These are phyloP conservation scores for Hypothenemus hampei DNA, from an alignment of 1,140 invertebrate genomes.

Conservation along the genomic window DNA sequence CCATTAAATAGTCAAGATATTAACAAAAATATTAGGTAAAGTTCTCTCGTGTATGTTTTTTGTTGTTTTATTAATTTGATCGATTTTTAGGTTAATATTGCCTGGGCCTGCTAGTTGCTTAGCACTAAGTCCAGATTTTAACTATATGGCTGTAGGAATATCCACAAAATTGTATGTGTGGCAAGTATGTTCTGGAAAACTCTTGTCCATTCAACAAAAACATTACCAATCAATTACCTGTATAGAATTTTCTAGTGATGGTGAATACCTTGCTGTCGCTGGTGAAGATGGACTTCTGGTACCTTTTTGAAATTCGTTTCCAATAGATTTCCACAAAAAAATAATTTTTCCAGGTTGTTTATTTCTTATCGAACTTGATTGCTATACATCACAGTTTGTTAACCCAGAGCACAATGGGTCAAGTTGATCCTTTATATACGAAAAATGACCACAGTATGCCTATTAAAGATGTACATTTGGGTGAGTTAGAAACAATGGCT, in stretches of 20 bases:
- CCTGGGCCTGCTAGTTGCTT: conserved; percentile 71
- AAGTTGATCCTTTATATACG: conserved; percentile 57
- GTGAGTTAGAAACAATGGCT: too few species aligned
- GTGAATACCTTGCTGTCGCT: conserved; percentile 66
- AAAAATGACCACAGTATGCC: conserved; percentile 72
- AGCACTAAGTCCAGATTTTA: conserved; percentile 61
- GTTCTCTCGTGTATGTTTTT: too few species aligned
- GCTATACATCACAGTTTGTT: conserved; percentile 44
- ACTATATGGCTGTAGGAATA: conserved; percentile 69
- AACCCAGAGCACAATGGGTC: conserved; percentile 50
- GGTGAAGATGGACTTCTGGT: conserved; percentile 79
- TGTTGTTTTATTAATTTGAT: not conserved
- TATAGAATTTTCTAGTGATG: conserved; percentile 68
- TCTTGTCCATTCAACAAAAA: conserved; percentile 63
- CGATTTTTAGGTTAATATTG: conserved; percentile 61
- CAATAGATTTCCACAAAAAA: not conserved
- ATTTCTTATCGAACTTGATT: conserved; percentile 54
- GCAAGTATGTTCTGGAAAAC: conserved; percentile 70
- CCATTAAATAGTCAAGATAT: conserved; percentile 70
- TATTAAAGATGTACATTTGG: conserved; percentile 69
- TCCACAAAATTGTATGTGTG: conserved; percentile 80
- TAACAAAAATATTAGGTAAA: conserved; percentile 47
- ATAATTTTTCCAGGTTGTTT: conserved; percentile 48
- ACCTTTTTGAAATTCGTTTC: conserved; percentile 2
- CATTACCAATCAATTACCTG: conserved; percentile 78